Conservation (phyloP, 2,797 vertebrate genomes). For the Peromyscus eremicus region DNA sequence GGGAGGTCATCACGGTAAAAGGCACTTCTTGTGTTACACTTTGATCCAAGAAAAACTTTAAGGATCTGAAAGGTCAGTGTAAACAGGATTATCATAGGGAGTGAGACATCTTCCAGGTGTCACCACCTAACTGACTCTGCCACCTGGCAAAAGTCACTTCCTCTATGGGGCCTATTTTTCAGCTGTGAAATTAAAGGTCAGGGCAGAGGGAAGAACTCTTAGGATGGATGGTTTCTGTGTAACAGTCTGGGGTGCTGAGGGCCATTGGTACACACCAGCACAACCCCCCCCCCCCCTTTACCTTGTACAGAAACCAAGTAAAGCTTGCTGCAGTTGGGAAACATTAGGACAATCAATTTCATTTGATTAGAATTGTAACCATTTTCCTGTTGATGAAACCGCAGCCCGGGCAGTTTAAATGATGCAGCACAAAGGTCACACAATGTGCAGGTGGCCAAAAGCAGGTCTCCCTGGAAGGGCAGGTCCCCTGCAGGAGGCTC, state of each 20-base stretch:
- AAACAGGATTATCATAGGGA: background rate
- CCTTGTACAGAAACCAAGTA: background rate
- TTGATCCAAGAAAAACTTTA: background rate
- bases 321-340: background rate
- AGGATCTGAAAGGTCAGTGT: background rate
- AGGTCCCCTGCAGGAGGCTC: background rate
- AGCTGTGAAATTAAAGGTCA: slow-evolving; percentile 13
- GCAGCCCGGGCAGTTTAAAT: background rate
- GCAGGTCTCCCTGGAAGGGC: background rate
- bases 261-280: background rate
- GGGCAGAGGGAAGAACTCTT: background rate
- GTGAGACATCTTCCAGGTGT: background rate
- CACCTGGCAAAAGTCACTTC: background rate
- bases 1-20: fast-evolving
- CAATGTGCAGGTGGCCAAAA: too few relatives aligned
- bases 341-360: background rate
- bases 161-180: background rate
- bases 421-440: background rate
- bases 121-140: background rate
- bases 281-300: background rate
- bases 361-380: background rate
- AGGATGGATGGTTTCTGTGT: background rate
- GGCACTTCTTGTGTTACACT: background rate
- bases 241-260: too few relatives aligned
- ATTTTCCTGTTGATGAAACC: background rate